Evolutionary conservation across 2,888 invertebrate genomes (phyloP).

Genomic region (Spilarctia lutea): DNA sequence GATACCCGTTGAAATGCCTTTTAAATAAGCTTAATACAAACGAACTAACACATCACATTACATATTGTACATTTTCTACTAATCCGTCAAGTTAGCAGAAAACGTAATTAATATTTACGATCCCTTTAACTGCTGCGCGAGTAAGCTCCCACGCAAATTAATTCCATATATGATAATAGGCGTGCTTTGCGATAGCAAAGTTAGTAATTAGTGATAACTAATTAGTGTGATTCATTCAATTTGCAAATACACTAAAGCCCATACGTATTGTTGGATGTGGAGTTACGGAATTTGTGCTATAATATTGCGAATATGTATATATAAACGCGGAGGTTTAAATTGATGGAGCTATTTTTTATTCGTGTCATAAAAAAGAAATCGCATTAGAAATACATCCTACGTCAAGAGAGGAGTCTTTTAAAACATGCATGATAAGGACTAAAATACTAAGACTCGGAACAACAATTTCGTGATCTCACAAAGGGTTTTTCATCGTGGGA

Average conservation of each 20-base stretch:
- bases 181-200: constrained; percentile 12
- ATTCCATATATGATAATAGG: not conserved
- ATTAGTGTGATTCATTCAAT: constrained; percentile 35
- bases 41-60: not conserved
- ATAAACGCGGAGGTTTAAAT: too few relatives aligned
- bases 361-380: too few relatives aligned
- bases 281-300: not conserved
- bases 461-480: too few relatives aligned
- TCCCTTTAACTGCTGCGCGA: not conserved
- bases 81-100: not conserved
- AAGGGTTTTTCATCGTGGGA: too few relatives aligned
- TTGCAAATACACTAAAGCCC: constrained; percentile 19
- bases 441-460: too few relatives aligned
- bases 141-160: not conserved
- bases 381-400: too few relatives aligned
- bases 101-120: not conserved
- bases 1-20: not conserved
- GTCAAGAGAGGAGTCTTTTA: too few relatives aligned
- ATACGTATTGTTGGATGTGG: constrained; percentile 18
- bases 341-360: not conserved
- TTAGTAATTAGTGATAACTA: too few relatives aligned
- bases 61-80: not conserved
- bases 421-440: too few relatives aligned
- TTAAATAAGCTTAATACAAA: not conserved
- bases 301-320: constrained; percentile 2